These are phyloP conservation scores for Allygus modestus DNA, from an alignment of 2,888 invertebrate genomes.

Conservation along the genomic window DNA sequence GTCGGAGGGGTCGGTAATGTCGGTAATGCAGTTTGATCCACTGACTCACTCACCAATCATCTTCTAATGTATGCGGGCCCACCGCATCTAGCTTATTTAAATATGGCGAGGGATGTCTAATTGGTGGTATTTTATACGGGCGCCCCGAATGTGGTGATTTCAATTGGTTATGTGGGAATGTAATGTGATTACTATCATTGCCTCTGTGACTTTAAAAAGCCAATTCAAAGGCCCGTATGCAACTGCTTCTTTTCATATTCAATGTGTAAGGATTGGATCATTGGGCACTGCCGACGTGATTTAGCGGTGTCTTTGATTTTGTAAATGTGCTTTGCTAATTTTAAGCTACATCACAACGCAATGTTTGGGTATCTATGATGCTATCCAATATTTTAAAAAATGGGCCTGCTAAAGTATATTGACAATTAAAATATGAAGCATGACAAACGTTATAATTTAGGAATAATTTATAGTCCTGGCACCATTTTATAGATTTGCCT, in stretches of 20 bases:
- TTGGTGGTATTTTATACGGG: conserved; percentile 57
- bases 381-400: no score
- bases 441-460: no score
- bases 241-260: conserved; percentile 10
- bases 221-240: conserved; percentile 47
- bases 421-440: no score
- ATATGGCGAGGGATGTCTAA: conserved; percentile 52
- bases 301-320: no score
- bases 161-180: conserved; percentile 54
- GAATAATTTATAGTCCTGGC: no score
- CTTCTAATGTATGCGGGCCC: conserved; percentile 51
- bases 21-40: conserved; percentile 31
- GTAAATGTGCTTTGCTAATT: no score
- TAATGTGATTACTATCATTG: conserved; percentile 26
- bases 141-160: conserved; percentile 44
- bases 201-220: conserved; percentile 39
- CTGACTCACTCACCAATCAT: conserved; percentile 42
- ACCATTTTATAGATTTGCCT: no score
- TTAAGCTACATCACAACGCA: no score
- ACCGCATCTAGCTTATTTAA: conserved; percentile 31
- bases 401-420: no score
- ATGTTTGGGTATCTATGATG: no score
- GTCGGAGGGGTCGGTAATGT: neutral
- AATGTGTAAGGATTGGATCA: neutral
- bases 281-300: neutral